These are phyloP conservation scores for Sebastes jordani DNA, from an alignment of 2,797 vertebrate species.

Conservation along the genomic window DNA sequence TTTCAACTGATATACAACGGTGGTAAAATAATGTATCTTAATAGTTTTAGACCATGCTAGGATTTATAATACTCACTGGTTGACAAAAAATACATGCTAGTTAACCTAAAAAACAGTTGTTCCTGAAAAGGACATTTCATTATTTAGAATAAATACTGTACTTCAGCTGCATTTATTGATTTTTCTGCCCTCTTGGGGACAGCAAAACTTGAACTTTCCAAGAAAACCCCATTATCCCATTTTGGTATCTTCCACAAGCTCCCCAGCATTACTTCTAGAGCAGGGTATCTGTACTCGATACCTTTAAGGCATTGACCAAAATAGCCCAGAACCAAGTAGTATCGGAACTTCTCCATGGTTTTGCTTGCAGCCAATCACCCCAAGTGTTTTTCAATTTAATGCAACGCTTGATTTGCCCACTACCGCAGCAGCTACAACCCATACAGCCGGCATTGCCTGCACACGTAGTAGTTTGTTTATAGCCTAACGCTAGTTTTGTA, in stretches of 20 bases:
- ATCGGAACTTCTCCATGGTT: neutral
- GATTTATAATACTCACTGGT: neutral
- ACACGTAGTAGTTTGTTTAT: too few species aligned
- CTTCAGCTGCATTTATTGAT: neutral
- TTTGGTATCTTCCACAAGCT: neutral
- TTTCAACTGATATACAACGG: neutral
- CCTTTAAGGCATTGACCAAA: accelerated
- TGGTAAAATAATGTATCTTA: too few species aligned
- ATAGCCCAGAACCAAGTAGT: neutral
- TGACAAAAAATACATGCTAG: neutral
- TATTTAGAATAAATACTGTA: neutral
- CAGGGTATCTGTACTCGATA: accelerated
- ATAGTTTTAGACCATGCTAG: neutral
- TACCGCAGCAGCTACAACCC: too few species aligned
- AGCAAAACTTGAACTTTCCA: neutral
- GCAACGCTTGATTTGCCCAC: neutral
- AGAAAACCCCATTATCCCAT: neutral
- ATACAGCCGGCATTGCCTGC: neutral
- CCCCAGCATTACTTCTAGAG: neutral
- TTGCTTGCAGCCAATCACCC: neutral
- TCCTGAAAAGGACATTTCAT: neutral
- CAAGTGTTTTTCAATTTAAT: neutral
- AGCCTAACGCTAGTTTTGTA: too few species aligned
- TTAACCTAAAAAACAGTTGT: neutral
- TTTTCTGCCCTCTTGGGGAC: neutral